phyloP scores from a whole-genome alignment of 92 coral and sea anemone genomes.

The Zoanthus gigantus region DNA sequence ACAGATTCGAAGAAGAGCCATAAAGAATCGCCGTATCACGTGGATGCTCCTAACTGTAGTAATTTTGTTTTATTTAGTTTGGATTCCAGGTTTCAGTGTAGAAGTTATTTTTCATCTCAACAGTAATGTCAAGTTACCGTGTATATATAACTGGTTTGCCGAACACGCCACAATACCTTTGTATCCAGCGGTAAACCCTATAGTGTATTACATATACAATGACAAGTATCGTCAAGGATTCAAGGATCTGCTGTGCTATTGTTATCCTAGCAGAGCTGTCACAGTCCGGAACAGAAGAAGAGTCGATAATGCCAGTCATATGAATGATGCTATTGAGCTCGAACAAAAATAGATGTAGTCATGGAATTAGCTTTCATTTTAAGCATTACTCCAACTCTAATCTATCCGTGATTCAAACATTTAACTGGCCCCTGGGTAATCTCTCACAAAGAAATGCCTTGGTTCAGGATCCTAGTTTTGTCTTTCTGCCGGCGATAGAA shows the following conservation, averaged over 20 bases:
- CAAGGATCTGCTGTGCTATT: not conserved
- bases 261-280: not conserved
- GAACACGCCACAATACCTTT: not conserved
- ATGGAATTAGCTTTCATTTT: too few relatives aligned
- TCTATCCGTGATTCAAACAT: too few relatives aligned
- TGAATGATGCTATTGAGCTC: too few relatives aligned
- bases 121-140: not conserved
- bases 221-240: not conserved
- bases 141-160: not conserved
- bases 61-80: not conserved
- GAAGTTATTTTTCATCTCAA: not conserved
- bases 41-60: not conserved
- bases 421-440: too few relatives aligned
- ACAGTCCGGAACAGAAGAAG: not conserved
- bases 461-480: too few relatives aligned
- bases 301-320: too few relatives aligned
- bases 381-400: too few relatives aligned
- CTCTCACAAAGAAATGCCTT: too few relatives aligned
- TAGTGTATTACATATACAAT: not conserved
- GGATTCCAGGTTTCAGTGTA: not conserved
- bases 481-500: too few relatives aligned
- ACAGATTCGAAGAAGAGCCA: not conserved
- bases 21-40: not conserved
- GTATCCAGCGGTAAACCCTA: not conserved
- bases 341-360: too few relatives aligned